phyloP scores from a whole-genome alignment of 2,888 invertebrate genomes.

The Linnaemya vulpina region DNA sequence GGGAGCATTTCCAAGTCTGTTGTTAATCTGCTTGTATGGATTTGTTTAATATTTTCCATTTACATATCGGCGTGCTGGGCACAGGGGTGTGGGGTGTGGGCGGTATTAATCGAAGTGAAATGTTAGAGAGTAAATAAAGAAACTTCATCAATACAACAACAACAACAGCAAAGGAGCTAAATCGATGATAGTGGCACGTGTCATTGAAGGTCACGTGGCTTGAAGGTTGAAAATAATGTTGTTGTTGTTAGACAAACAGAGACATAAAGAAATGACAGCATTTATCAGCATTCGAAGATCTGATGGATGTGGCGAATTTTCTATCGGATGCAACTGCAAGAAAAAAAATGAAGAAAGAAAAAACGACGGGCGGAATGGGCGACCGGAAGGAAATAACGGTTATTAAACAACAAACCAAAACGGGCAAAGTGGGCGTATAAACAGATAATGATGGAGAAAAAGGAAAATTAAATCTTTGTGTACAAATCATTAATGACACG shows the following conservation, averaged over 20 bases:
- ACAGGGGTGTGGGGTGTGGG: slow-evolving; percentile 12
- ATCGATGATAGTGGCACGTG: slow-evolving; percentile 67
- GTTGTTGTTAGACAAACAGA: slow-evolving; percentile 63
- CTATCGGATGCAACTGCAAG: slow-evolving; percentile 43
- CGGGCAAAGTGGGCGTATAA: slow-evolving; percentile 60
- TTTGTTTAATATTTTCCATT: slow-evolving; percentile 15
- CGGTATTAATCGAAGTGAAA: slow-evolving; percentile 46
- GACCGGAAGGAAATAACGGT: slow-evolving; percentile 58
- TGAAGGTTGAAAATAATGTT: slow-evolving; percentile 42
- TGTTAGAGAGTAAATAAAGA: slow-evolving; percentile 30
- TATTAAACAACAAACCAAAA: slow-evolving; percentile 57
- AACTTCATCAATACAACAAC: slow-evolving; percentile 32
- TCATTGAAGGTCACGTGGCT: slow-evolving; percentile 68
- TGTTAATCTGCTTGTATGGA: slow-evolving; percentile 50
- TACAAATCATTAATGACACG: slow-evolving; percentile 65
- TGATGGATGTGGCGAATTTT: slow-evolving; percentile 68
- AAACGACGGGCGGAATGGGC: background rate
- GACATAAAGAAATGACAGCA: slow-evolving; percentile 25
- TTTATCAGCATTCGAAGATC: slow-evolving; percentile 58
- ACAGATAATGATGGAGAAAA: slow-evolving; percentile 55
- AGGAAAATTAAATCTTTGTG: slow-evolving; percentile 66
- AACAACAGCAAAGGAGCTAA: slow-evolving; percentile 32
- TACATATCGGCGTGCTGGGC: background rate
- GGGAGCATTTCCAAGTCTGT: background rate
- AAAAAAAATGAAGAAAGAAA: background rate